These are phyloP conservation scores for Cebidichthys violaceus DNA, from an alignment of 2,113 vertebrate genomes.

Conservation along the genomic window DNA sequence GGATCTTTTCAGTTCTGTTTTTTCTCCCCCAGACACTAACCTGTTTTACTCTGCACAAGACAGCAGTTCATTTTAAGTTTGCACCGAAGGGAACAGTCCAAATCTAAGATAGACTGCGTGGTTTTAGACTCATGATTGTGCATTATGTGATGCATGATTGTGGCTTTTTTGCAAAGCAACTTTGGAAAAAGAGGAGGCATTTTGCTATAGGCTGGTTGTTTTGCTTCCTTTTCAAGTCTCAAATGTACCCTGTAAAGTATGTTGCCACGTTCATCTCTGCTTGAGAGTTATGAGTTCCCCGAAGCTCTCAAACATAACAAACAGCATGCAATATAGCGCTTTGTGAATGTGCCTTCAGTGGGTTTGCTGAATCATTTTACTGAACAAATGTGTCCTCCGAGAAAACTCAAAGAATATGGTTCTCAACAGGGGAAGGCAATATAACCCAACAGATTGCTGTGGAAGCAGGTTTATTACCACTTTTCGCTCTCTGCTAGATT, in stretches of 20 bases:
- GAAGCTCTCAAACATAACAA: constrained; percentile 83
- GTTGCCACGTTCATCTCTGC: constrained; percentile 75
- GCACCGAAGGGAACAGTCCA: constrained; percentile 65
- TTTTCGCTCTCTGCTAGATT: constrained; percentile 57
- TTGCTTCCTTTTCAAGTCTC: constrained; percentile 67
- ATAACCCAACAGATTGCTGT: constrained; percentile 66
- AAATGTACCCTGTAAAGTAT: constrained; percentile 68
- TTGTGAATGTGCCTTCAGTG: constrained; percentile 80
- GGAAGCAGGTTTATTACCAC: constrained; percentile 72
- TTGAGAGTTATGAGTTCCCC: constrained; percentile 80
- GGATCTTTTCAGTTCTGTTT: constrained; percentile 82
- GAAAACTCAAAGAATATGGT: constrained; percentile 79
- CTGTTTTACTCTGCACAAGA: constrained; percentile 78
- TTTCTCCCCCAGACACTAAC: constrained; percentile 79
- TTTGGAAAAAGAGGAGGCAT: constrained; percentile 36
- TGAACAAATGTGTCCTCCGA: constrained; percentile 81
- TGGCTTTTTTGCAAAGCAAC: constrained; percentile 25
- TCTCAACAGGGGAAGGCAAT: constrained; percentile 73
- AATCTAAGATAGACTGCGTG: constrained; percentile 53
- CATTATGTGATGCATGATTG: constrained; percentile 67
- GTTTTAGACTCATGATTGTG: constrained; percentile 66
- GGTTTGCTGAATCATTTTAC: constrained; percentile 81
- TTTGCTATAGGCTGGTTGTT: constrained; percentile 58
- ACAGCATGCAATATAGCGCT: constrained; percentile 77
- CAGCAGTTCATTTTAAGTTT: constrained; percentile 77